phyloP scores from a whole-genome alignment of 2,113 vertebrate species.

The Oryctolagus cuniculus region DNA sequence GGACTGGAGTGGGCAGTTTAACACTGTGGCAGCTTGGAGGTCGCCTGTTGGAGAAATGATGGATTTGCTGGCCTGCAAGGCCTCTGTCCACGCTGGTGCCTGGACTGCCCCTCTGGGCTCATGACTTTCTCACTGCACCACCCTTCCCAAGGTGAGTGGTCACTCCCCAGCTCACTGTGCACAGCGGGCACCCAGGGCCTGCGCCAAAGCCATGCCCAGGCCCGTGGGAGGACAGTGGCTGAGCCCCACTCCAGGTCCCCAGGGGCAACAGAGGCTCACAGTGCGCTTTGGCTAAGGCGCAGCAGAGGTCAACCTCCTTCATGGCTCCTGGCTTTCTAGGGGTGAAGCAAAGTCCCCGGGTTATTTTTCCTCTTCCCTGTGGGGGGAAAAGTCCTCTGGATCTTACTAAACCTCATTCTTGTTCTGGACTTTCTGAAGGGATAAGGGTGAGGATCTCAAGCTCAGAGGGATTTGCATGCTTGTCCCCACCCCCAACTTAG shows the following conservation, averaged over 20 bases:
- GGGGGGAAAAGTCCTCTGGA: neutral
- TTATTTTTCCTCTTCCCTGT: too few species aligned
- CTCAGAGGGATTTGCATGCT: neutral
- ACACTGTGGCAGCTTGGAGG: neutral
- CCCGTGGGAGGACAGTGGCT: neutral
- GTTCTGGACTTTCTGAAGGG: neutral
- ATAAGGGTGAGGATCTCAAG: neutral
- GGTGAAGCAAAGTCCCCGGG: neutral
- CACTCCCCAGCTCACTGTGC: neutral
- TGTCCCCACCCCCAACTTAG: neutral
- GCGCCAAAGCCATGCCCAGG: neutral
- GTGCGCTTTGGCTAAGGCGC: neutral
- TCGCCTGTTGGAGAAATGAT: neutral
- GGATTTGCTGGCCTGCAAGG: neutral
- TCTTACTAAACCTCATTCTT: neutral
- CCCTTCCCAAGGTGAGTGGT: neutral
- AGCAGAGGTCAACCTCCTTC: neutral
- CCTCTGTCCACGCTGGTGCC: neutral
- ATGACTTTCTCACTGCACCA: neutral
- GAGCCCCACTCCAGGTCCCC: neutral
- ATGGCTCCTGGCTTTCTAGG: neutral
- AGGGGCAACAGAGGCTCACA: neutral
- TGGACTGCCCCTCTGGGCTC: neutral
- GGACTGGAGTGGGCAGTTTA: neutral
- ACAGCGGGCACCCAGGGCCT: neutral